Percentiles rank a stretch among this genome's conserved stretches.
These are phyloP conservation scores for Drosophila austrosaltans DNA, from an alignment of 2,888 invertebrate species.

Conservation along the genomic window DNA sequence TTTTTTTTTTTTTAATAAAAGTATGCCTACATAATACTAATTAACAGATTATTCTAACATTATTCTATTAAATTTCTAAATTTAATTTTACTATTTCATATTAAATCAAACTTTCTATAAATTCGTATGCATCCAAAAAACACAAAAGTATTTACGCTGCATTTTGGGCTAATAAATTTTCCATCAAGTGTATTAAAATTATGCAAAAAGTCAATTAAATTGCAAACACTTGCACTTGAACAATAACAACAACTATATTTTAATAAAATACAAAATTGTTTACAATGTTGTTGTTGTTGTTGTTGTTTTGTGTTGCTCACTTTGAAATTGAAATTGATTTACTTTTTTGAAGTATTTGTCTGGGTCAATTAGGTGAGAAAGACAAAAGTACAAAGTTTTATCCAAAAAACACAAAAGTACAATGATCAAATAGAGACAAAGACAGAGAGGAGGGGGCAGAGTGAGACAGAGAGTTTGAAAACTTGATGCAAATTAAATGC, in stretches of 20 bases:
- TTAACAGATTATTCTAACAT: background rate
- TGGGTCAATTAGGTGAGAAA: conserved; percentile 11
- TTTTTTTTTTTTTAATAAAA: no score
- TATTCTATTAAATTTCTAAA: background rate
- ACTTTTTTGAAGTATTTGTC: conserved; percentile 9
- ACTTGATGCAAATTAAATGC: background rate
- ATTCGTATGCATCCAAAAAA: no score
- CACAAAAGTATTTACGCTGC: background rate
- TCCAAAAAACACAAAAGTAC: background rate
- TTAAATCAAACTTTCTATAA: no score
- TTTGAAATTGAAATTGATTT: conserved; percentile 9
- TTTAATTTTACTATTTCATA: background rate
- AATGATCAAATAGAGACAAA: background rate
- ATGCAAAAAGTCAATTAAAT: conserved; percentile 11
- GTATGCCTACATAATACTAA: no score
- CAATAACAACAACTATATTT: background rate
- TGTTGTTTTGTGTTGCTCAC: conserved; percentile 1
- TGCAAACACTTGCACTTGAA: background rate
- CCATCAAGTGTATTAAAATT: conserved; percentile 8
- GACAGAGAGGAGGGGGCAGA: background rate
- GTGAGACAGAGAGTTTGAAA: background rate
- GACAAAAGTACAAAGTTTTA: conserved; percentile 18
- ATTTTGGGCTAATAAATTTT: background rate
- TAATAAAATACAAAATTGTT: background rate
- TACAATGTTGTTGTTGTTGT: background rate